Base-by-base conservation (phyloP, 2,797 vertebrate species). In the Pseudochaenichthys georgianus region DNA sequence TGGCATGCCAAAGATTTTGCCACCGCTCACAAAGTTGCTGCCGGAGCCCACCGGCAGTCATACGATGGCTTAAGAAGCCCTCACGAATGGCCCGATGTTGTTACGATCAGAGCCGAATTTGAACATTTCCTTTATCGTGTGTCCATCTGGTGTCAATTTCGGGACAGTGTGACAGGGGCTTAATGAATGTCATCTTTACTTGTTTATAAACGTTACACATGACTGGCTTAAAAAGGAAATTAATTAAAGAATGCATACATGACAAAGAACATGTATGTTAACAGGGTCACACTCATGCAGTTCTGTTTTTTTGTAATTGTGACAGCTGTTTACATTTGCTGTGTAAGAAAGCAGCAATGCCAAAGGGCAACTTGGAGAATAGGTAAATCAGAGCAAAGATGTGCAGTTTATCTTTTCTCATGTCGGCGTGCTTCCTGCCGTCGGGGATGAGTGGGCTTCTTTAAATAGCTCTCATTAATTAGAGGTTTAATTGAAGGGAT, bases 401-500 rank as follows among this genome's bases (percentile, higher is more conserved):
- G 85, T 86, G 84, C 77, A 55, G 76, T 90, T 89, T 65, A 84
- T 93, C 79, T 90, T 73, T 82, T 64, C 45, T 75, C 80, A 82
- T 21, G 17, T 88, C 88, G 71, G 81, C 23, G n/a, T 77, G 87
- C 83, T 78, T 82, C 77, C 75, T 65, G 82, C 90, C 83, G 62
- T 67, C 23, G 75, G 88, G 73, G 84, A 90, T 92, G 89, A 92
- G 92, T 92, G 73, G 77, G 77, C 77, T 88, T 87, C 93, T 94
- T 92, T 92, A 94, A 94, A 95, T 94, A 95, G 93, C 86, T 82
- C 87, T 90, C 90, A 95, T 95, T 95, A 94, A 94, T 93, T 94
- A 87, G 88, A 73, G 84, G 78, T 85, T 93, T 94, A 93, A 95
- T 95, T 94, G 90, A 89, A 66, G 67, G 88, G 77, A 66, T 83